Evolutionary conservation across 2,797 vertebrate genomes (phyloP), one percentile per base, ranked within the genome.

Genomic region (Hoplostethus atlanticus): DNA sequence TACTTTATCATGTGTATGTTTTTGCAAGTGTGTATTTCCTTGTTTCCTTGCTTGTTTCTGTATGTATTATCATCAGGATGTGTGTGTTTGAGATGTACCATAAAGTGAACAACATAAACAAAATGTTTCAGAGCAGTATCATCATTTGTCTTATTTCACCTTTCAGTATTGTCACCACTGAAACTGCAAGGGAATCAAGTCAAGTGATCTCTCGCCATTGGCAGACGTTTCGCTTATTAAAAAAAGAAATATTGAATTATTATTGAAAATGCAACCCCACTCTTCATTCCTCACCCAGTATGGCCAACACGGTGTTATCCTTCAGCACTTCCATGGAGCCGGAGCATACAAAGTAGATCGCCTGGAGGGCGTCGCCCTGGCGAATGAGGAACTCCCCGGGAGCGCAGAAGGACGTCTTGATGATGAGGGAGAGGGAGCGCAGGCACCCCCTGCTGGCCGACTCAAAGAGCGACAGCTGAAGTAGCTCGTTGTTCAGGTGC

Each of bases 271-370:
- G 10, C 12, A 44, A 50, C 15, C 17, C 16, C 13, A 34, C 12
- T 15, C 11, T 10, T 42, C 3, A 16, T 36, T 61, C 12, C 47
- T 81, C 82, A 99, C 98, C 98, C 13, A 98, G 94, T 81, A 99
- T 99, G 17, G 97, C 98, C 82, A 98, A 92, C 78, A 99, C 98
- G 3, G 96, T 98, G 94, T 94, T 96, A 85, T 98, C 97, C 90
- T 98, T 98, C 52, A 99, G 93, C 6, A 99, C 97, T 87, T 99
- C 98, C 97, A 99, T 99, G 87, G 98, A 99, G 58, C 98, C 98
- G 0, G 97, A 99, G 92, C 98, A 99, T 0, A 98, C 97, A 8
- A 99, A 97, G 88, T 97, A 99, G 91, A 99, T 97, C 0, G 98
- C 98, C 88, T 98, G 98, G 64, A 99, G 93, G 48, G 98, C 97